Conservation (phyloP, 2,113 vertebrate genomes). For the Poeciliopsis occidentalis region DNA sequence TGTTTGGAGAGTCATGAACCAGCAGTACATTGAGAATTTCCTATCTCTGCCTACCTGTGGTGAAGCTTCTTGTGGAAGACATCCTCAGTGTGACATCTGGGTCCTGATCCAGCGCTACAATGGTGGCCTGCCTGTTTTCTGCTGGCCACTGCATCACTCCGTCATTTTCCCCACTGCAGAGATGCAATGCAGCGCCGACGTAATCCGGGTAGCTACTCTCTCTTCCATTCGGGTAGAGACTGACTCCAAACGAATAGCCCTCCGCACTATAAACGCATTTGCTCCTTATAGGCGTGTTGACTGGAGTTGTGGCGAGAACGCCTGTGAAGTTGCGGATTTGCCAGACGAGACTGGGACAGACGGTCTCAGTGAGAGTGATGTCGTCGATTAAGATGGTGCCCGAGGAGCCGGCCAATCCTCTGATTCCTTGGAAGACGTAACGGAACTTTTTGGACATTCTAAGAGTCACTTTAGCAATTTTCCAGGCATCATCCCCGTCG, state of each 20-base stretch:
- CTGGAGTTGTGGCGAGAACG: slow-evolving; percentile 47
- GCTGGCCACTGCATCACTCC: slow-evolving; percentile 88
- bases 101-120: slow-evolving; percentile 87
- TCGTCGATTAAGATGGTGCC: slow-evolving; percentile 89
- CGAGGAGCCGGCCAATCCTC: slow-evolving; percentile 60
- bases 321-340: slow-evolving; percentile 81
- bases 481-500: slow-evolving; percentile 81
- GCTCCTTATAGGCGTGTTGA: slow-evolving; percentile 64
- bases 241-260: slow-evolving; percentile 86
- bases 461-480: slow-evolving; percentile 85
- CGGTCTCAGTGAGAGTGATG: slow-evolving; percentile 83
- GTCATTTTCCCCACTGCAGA: slow-evolving; percentile 89
- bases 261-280: slow-evolving; percentile 84
- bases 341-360: slow-evolving; percentile 86
- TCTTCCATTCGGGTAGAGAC: slow-evolving; percentile 75
- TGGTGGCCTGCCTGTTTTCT: slow-evolving; percentile 80
- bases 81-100: slow-evolving; percentile 83
- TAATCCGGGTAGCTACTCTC: slow-evolving; percentile 40
- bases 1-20: not conserved
- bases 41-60: no score
- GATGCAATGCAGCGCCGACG: slow-evolving; percentile 80
- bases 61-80: slow-evolving; percentile 86
- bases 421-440: slow-evolving; percentile 89
- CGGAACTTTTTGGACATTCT: slow-evolving; percentile 85
- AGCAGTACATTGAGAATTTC: not conserved